These are phyloP conservation scores for Macrostomum lignano DNA, from an alignment of 1,140 invertebrate species.

Conservation along the genomic window DNA sequence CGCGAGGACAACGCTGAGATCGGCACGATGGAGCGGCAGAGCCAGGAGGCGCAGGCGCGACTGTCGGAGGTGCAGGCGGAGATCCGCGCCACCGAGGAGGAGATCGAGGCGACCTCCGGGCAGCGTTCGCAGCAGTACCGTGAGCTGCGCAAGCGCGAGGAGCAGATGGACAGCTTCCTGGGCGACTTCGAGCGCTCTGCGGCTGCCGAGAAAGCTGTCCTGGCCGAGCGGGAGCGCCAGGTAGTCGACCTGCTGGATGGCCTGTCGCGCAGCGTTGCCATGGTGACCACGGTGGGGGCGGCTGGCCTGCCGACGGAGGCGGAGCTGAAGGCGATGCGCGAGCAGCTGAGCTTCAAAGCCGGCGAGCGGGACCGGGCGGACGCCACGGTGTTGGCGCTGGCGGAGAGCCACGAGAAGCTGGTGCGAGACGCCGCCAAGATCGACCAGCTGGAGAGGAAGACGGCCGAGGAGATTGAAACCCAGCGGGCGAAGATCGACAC, in stretches of 20 bases:
- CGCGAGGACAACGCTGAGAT: slow-evolving; percentile 52
- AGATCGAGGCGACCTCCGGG: slow-evolving; percentile 10
- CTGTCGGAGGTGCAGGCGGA: neutral
- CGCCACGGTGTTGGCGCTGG: slow-evolving; percentile 29
- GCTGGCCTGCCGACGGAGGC: slow-evolving; percentile 28
- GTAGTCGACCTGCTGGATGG: slow-evolving; percentile 29
- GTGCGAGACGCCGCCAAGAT: slow-evolving; percentile 29
- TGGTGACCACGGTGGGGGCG: slow-evolving; percentile 26
- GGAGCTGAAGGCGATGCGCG: slow-evolving; percentile 29
- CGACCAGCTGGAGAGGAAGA: slow-evolving; percentile 33
- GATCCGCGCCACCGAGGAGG: neutral
- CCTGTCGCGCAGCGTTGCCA: slow-evolving; percentile 28
- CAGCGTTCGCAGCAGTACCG: slow-evolving; percentile 47
- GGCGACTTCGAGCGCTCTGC: neutral
- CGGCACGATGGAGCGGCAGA: slow-evolving; percentile 40
- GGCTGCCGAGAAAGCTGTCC: slow-evolving; percentile 12
- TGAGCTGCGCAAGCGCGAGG: slow-evolving; percentile 46
- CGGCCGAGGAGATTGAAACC: too few species aligned
- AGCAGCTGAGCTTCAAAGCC: slow-evolving; percentile 33
- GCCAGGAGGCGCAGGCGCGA: neutral
- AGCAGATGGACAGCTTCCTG: slow-evolving; percentile 38
- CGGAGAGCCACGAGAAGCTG: slow-evolving; percentile 30
- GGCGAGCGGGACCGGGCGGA: slow-evolving; percentile 32
- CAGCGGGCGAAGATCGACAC: too few species aligned
- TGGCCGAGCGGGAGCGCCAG: slow-evolving; percentile 27